phyloP scores from a whole-genome alignment of 2,888 invertebrate species.

The Acrobasis repandana region DNA sequence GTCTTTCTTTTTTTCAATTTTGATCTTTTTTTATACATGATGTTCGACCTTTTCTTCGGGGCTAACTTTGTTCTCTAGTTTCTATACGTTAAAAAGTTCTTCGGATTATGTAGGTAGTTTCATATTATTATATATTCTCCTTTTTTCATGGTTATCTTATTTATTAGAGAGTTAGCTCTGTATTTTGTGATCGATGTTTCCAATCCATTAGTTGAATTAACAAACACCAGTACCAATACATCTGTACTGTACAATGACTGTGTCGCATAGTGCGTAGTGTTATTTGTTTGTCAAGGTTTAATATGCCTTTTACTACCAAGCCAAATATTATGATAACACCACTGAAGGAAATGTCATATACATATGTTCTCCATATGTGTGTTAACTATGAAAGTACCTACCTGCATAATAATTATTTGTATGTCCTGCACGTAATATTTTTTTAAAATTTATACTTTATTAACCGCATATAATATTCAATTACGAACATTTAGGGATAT shows the following conservation, averaged over 20 bases:
- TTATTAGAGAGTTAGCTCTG: not conserved
- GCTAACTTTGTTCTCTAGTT: too few relatives aligned
- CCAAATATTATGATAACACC: constrained; percentile 1
- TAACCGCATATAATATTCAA: too few relatives aligned
- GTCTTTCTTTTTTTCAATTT: too few relatives aligned
- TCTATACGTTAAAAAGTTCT: too few relatives aligned
- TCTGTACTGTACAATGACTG: not conserved
- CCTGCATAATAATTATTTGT: too few relatives aligned
- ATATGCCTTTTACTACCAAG: not conserved
- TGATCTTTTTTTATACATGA: too few relatives aligned
- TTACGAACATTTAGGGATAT: too few relatives aligned
- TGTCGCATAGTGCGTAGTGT: not conserved
- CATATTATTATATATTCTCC: not conserved
- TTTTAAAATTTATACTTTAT: too few relatives aligned
- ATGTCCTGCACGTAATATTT: too few relatives aligned
- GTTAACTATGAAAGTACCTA: too few relatives aligned
- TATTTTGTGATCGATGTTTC: not conserved
- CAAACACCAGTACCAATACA: not conserved
- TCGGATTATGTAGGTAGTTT: not conserved
- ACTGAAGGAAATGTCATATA: not conserved
- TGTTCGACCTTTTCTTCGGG: too few relatives aligned
- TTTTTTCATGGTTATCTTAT: not conserved
- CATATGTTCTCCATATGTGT: not conserved
- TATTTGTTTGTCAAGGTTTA: constrained; percentile 7
- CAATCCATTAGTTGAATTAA: constrained; percentile 11